A percentile compares a stretch with the other conserved stretches of the same genome.
Evolutionary conservation across 2,797 vertebrate species (phyloP).

Genomic region (Calcarius lapponicus): DNA sequence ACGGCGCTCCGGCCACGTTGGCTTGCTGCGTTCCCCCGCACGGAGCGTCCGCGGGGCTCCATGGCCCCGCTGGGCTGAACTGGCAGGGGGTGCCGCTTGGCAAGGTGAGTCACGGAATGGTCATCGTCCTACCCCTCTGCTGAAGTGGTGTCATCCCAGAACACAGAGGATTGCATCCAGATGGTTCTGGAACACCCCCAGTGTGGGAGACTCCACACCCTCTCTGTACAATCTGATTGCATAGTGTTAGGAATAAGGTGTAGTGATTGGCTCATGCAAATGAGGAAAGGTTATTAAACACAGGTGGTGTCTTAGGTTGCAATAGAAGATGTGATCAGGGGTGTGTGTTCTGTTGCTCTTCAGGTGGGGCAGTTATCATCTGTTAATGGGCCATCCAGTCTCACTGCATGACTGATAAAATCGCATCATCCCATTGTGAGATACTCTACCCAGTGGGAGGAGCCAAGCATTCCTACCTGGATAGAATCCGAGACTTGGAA

Average conservation of each 20-base stretch:
- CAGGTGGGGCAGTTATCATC: neutral
- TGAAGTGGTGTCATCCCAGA: neutral
- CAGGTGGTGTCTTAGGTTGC: neutral
- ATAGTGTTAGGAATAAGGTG: neutral
- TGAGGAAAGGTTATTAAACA: neutral
- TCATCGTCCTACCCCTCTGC: neutral
- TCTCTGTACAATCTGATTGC: neutral
- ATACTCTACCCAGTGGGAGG: neutral
- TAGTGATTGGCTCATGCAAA: neutral
- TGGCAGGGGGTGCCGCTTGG: no score
- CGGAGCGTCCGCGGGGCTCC: neutral
- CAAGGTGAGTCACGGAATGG: no score
- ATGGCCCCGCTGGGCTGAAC: neutral
- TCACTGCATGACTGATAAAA: neutral
- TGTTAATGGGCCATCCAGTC: neutral
- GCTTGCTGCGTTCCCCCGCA: fast-evolving
- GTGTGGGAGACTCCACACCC: no score
- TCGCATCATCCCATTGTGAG: neutral
- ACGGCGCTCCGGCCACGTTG: fast-evolving
- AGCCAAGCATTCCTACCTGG: neutral
- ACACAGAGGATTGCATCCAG: no score
- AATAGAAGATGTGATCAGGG: neutral
- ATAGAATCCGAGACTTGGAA: neutral
- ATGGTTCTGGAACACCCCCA: neutral
- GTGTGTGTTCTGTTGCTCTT: neutral